Evolutionary conservation across 1,140 invertebrate genomes (phyloP).

Genomic region (Drosophila tropicalis): DNA sequence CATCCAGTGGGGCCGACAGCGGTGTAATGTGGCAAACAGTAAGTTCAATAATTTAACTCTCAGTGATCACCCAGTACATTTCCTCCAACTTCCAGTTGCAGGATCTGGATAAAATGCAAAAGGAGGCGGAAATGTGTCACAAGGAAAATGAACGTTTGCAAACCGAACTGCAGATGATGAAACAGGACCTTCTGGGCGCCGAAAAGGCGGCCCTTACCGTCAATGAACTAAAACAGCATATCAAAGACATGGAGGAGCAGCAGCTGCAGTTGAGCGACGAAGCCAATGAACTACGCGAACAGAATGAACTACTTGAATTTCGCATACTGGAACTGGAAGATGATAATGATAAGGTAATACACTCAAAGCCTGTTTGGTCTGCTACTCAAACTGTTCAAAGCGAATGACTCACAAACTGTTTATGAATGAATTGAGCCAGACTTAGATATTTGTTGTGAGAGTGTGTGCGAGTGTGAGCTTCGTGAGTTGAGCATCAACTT

Average conservation of each 20-base stretch:
- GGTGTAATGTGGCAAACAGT: conserved; percentile 82
- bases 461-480: conserved; percentile 27
- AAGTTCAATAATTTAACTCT: conserved; percentile 34
- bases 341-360: conserved; percentile 82
- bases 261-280: conserved; percentile 82
- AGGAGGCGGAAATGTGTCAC: conserved; percentile 78
- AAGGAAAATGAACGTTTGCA: conserved; percentile 75
- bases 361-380: conserved; percentile 55
- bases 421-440: conserved; percentile 71
- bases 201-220: conserved; percentile 62
- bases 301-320: conserved; percentile 85
- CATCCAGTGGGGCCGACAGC: conserved; percentile 71
- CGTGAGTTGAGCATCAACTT: conserved; percentile 36
- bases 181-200: conserved; percentile 71
- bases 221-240: conserved; percentile 70
- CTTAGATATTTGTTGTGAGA: conserved; percentile 24
- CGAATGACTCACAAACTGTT: conserved; percentile 28
- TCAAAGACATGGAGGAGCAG: conserved; percentile 78
- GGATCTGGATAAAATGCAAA: conserved; percentile 79
- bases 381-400: conserved; percentile 27
- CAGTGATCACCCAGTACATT: neutral
- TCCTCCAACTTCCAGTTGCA: conserved; percentile 62
- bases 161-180: conserved; percentile 73
- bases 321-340: conserved; percentile 84
- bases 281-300: conserved; percentile 84